Evolutionary conservation across 2,888 invertebrate genomes (phyloP), one percentile per base, ranked within the genome.

Genomic region (Drosophila stalkeri): DNA sequence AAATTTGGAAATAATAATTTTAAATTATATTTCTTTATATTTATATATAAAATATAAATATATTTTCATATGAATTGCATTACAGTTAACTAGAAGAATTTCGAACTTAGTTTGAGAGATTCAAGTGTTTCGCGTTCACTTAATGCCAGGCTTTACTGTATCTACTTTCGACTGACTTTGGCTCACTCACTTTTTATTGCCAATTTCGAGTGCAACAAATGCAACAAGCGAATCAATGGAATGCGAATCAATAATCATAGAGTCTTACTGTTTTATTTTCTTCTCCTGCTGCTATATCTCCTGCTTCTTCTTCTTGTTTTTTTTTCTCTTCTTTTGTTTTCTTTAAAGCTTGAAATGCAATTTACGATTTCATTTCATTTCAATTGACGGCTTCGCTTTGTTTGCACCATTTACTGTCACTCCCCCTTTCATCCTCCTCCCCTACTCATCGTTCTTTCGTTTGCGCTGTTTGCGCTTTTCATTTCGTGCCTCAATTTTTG

Each of bases 161-260:
- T 67, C 67, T 41, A 64, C 52, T 47, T 52, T 23, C 27, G 55
- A 12, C 55, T 52, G n/a, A 57, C 8, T 70, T 81, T 77, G 44
- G 39, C 35, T 60, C 33, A 52, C 35, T 56, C 33, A 52, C 37
- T 59, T 63, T 80, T 18, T 51, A 61, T 31, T 59, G 57, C 31
- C 27, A 46, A 39, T 63, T 63, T 60, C 55, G 64, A 68, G 65
- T 75, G 64, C 65, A 72, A 43, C 37, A 59, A 37, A 39, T 54
- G 37, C 46, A 44, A 56, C 47, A 55, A 27, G 52, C 65, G 74
- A 87, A 78, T 87, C 90, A 72, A 72, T 85, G 90, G 74, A 84
- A 87, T 89, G 90, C 52, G 79, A 87, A 85, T 85, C 82, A 85
- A 89, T 84, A 84, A 89, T 72, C 72, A 70, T 60, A 41, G 74